Evolutionary conservation across 1,140 invertebrate genomes (phyloP).

Genomic region (Drosophila auraria): DNA sequence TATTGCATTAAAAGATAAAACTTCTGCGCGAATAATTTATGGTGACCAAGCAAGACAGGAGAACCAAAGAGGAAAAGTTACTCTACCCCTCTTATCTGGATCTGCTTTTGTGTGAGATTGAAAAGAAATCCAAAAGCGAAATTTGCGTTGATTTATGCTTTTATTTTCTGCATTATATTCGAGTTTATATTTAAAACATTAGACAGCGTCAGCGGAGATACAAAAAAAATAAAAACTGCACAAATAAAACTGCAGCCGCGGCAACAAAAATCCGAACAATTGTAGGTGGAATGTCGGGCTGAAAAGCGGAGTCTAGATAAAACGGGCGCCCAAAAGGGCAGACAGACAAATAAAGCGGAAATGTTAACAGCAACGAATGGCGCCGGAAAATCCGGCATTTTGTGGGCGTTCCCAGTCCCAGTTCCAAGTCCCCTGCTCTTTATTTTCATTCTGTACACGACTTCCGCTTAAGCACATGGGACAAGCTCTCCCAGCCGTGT

Average conservation of each 20-base stretch:
- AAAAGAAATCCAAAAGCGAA: slow-evolving; percentile 77
- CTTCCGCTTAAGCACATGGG: slow-evolving; percentile 73
- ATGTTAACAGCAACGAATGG: slow-evolving; percentile 81
- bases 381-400: slow-evolving; percentile 46
- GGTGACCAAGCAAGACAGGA: slow-evolving; percentile 24
- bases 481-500: slow-evolving; percentile 27
- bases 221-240: slow-evolving; percentile 61
- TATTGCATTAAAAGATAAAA: slow-evolving; percentile 46
- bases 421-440: not conserved
- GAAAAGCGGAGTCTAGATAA: slow-evolving; percentile 24
- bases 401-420: not conserved
- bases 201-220: slow-evolving; percentile 52
- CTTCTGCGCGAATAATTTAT: slow-evolving; percentile 44
- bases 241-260: slow-evolving; percentile 60
- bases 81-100: slow-evolving; percentile 12
- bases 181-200: slow-evolving; percentile 83
- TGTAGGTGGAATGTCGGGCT: slow-evolving; percentile 51
- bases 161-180: slow-evolving; percentile 78
- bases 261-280: slow-evolving; percentile 51
- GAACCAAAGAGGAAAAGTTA: slow-evolving; percentile 38
- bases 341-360: slow-evolving; percentile 82
- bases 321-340: slow-evolving; percentile 48
- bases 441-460: slow-evolving; percentile 69
- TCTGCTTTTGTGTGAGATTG: slow-evolving; percentile 59
- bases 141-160: slow-evolving; percentile 76